Conservation (phyloP, 2,888 invertebrate genomes). For the Apamea monoglypha region DNA sequence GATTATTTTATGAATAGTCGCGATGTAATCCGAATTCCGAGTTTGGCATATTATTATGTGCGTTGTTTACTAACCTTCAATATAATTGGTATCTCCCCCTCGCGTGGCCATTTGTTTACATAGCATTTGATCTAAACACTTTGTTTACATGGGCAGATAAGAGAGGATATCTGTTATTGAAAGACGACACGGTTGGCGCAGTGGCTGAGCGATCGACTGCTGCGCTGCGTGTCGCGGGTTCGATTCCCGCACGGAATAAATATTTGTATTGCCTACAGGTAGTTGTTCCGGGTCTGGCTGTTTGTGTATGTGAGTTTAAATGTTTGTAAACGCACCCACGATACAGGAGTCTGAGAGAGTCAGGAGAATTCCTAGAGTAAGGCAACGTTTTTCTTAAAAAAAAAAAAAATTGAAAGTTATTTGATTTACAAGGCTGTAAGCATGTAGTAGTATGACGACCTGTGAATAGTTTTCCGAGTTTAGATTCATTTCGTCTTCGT, state of each 20-base stretch:
- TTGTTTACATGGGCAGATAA: constrained; percentile 55
- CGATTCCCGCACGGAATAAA: too few relatives aligned
- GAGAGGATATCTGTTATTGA: constrained; percentile 33
- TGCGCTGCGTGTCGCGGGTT: too few relatives aligned
- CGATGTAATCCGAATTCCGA: background rate
- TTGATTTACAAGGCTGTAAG: constrained; percentile 18
- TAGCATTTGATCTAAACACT: constrained; percentile 52
- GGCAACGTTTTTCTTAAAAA: too few relatives aligned
- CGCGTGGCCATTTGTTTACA: constrained; percentile 58
- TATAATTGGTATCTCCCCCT: constrained; percentile 54
- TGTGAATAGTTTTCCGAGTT: constrained; percentile 1
- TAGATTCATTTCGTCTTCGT: constrained; percentile 17
- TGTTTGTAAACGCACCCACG: too few relatives aligned
- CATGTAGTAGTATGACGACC: background rate
- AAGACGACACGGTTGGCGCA: too few relatives aligned
- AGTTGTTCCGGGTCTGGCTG: too few relatives aligned
- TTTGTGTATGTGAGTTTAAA: too few relatives aligned
- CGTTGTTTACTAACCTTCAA: constrained; percentile 35
- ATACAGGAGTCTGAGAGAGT: too few relatives aligned
- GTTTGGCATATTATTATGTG: constrained; percentile 8
- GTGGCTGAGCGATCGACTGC: too few relatives aligned
- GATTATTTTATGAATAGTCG: background rate
- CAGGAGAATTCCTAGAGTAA: too few relatives aligned
- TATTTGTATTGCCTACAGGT: too few relatives aligned
- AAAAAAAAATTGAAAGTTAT: constrained; percentile 41